Percentiles rank a stretch among this genome's conserved stretches.
These are phyloP conservation scores for Pollimyrus isidori DNA, from an alignment of 2,113 vertebrate genomes.

Conservation along the genomic window DNA sequence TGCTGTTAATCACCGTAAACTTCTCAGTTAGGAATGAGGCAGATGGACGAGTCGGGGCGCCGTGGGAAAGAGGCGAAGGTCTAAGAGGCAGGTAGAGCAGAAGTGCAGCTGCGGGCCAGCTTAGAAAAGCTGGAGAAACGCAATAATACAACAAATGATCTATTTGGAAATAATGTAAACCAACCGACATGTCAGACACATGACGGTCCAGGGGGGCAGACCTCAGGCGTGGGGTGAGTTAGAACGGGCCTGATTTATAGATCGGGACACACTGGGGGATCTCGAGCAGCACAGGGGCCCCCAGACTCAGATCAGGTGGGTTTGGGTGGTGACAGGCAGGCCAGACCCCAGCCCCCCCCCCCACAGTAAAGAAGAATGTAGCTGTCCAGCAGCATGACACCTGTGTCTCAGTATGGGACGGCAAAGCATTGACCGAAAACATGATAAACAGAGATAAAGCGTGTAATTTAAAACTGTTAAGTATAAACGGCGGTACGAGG, in stretches of 20 bases:
- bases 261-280: neutral
- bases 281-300: neutral
- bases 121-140: neutral
- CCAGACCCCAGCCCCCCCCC: neutral
- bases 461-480: constrained; percentile 12
- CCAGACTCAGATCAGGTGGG: neutral
- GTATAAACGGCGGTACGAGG: neutral
- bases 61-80: neutral
- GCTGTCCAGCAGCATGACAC: neutral
- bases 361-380: neutral
- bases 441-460: neutral
- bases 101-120: neutral
- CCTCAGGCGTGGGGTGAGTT: neutral
- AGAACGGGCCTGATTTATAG: neutral
- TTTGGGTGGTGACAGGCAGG: neutral
- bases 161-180: neutral
- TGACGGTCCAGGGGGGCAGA: neutral
- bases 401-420: neutral
- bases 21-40: neutral
- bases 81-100: neutral
- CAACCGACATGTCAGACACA: neutral
- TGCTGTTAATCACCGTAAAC: neutral
- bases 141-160: neutral
- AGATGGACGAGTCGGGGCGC: neutral
- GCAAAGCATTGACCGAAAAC: neutral